These are phyloP conservation scores for Raja brachyura DNA, from an alignment of 2,113 vertebrate genomes.

Conservation along the genomic window DNA sequence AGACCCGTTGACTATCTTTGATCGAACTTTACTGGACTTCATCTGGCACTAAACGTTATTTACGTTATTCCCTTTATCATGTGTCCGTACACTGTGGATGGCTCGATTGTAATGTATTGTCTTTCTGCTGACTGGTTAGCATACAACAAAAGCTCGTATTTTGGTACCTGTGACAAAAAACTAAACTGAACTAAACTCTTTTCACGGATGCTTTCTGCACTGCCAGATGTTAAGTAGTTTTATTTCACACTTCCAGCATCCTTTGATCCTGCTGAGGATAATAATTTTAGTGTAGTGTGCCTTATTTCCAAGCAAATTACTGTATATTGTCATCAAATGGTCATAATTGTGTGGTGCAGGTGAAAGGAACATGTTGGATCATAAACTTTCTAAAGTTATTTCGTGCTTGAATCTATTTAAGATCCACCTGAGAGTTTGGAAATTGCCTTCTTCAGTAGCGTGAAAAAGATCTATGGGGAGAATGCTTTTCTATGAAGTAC, in stretches of 20 bases:
- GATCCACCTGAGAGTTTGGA: not conserved
- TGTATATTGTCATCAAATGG: not conserved
- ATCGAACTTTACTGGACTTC: no score
- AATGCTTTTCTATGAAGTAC: not conserved
- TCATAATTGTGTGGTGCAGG: not conserved
- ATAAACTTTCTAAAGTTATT: not conserved
- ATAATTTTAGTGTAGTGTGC: not conserved
- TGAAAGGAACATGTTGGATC: not conserved
- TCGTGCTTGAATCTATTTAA: not conserved
- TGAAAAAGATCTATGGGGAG: not conserved
- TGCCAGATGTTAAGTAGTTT: not conserved
- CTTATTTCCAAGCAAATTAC: not conserved
- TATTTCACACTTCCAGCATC: not conserved
- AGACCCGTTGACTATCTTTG: no score
- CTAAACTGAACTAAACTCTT: no score
- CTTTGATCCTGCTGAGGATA: not conserved
- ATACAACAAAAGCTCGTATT: no score
- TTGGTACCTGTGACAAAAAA: no score
- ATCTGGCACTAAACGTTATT: no score
- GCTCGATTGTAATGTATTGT: no score
- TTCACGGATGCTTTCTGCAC: no score
- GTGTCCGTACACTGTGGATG: no score
- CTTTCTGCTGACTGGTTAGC: no score
- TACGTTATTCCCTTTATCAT: no score
- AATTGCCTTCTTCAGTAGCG: not conserved